These are phyloP conservation scores for Candoia aspera DNA, from an alignment of 2,113 vertebrate species.

Conservation along the genomic window DNA sequence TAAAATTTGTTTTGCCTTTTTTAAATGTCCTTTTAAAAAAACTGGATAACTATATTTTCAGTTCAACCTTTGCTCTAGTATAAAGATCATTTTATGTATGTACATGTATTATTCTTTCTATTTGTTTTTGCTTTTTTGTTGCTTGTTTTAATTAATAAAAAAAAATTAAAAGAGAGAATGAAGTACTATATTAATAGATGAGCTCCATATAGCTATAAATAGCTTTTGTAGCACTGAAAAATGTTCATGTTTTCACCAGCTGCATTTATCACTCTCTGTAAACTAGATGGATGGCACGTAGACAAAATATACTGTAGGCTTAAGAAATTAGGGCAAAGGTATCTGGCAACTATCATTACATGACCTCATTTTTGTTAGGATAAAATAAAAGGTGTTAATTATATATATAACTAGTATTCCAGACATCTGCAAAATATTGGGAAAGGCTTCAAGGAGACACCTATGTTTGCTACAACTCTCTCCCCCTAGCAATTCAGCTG, in stretches of 20 bases:
- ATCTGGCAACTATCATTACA: background rate
- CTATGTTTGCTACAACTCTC: background rate
- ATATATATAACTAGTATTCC: background rate
- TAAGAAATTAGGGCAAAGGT: constrained; percentile 26
- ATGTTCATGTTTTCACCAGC: constrained; percentile 19
- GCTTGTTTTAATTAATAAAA: background rate
- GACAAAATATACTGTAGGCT: constrained; percentile 7
- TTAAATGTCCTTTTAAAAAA: background rate
- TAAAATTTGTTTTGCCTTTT: background rate
- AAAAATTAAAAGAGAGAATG: too few relatives aligned
- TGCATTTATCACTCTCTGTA: constrained; percentile 26
- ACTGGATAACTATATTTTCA: background rate
- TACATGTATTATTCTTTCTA: background rate
- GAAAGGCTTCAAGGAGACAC: background rate
- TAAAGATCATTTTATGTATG: background rate
- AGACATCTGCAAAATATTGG: background rate
- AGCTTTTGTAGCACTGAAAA: constrained; percentile 40
- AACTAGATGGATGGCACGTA: constrained; percentile 30
- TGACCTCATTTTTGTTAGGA: constrained; percentile 11
- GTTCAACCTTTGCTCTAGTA: background rate
- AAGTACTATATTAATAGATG: constrained; percentile 24
- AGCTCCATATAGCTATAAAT: constrained; percentile 42
- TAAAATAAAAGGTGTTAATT: constrained; percentile 11
- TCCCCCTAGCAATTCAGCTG: background rate
- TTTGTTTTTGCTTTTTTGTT: background rate